Conservation (phyloP, 2,797 vertebrate species). For the Sebastes iracundus region DNA sequence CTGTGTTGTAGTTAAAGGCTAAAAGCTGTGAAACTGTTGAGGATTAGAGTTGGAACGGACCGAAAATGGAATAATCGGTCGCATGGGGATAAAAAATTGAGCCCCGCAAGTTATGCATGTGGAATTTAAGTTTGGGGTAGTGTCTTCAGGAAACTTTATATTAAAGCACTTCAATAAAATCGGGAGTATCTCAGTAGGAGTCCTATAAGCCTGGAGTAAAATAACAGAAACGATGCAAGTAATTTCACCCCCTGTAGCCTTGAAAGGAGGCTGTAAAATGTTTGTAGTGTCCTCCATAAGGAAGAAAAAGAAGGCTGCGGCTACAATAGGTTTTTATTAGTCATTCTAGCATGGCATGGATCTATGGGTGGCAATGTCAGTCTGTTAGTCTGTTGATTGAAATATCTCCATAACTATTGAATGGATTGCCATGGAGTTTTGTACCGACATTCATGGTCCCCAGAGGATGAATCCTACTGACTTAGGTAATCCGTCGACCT, state of each 20-base stretch:
- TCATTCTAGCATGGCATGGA: neutral
- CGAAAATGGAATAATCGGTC: slow-evolving; percentile 38
- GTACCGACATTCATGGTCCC: neutral
- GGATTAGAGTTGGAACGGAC: slow-evolving; percentile 44
- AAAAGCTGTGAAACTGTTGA: slow-evolving; percentile 65
- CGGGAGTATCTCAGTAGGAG: neutral
- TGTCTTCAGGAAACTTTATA: neutral
- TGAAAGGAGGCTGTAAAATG: neutral
- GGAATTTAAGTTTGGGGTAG: neutral
- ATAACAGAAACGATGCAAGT: neutral
- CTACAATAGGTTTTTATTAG: neutral
- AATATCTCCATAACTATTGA: neutral
- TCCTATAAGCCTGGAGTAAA: neutral
- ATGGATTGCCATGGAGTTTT: neutral
- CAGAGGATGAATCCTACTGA: neutral
- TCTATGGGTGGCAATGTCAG: neutral
- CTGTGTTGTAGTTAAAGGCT: slow-evolving; percentile 67
- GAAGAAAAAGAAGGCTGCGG: neutral
- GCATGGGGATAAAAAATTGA: slow-evolving; percentile 25
- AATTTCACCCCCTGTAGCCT: neutral
- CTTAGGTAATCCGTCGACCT: neutral
- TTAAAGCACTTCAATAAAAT: neutral
- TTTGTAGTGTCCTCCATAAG: neutral
- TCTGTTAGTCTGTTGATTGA: no score
- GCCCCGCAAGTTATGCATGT: neutral